These are phyloP conservation scores for Erethizon dorsatum DNA, from an alignment of 2,797 vertebrate genomes.

Conservation along the genomic window DNA sequence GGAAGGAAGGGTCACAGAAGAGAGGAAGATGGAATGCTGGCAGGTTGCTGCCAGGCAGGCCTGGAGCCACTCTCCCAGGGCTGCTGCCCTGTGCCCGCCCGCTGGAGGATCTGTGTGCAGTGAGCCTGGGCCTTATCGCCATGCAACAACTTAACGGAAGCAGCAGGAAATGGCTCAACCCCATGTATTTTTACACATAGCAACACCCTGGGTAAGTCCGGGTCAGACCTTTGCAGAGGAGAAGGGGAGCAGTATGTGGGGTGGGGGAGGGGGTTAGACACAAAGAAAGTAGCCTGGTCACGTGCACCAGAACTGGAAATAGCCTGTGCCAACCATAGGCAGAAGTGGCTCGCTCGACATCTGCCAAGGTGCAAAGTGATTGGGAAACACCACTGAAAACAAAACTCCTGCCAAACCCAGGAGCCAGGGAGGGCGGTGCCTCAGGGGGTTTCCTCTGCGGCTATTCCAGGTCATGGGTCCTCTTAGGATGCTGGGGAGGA, in stretches of 20 bases:
- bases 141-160: constrained; percentile 82
- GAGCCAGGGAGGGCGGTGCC: neutral
- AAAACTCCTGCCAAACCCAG: neutral
- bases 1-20: neutral
- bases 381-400: neutral
- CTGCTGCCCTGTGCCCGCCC: fast-evolving
- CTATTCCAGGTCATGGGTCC: neutral
- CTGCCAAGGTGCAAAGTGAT: constrained; percentile 1
- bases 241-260: neutral
- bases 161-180: constrained; percentile 87
- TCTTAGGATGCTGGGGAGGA: neutral
- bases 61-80: neutral
- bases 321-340: neutral
- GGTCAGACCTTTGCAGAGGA: neutral
- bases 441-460: neutral
- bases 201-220: neutral
- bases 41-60: neutral
- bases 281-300: constrained; percentile 56
- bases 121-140: constrained; percentile 75
- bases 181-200: constrained; percentile 67
- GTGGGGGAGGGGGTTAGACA: constrained; percentile 64
- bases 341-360: constrained; percentile 69
- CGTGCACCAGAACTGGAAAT: constrained; percentile 40
- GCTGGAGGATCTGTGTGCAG: neutral
- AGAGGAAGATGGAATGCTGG: neutral